Evolutionary conservation across 2,888 invertebrate species (phyloP).

Genomic region (Drosophila monieri): DNA sequence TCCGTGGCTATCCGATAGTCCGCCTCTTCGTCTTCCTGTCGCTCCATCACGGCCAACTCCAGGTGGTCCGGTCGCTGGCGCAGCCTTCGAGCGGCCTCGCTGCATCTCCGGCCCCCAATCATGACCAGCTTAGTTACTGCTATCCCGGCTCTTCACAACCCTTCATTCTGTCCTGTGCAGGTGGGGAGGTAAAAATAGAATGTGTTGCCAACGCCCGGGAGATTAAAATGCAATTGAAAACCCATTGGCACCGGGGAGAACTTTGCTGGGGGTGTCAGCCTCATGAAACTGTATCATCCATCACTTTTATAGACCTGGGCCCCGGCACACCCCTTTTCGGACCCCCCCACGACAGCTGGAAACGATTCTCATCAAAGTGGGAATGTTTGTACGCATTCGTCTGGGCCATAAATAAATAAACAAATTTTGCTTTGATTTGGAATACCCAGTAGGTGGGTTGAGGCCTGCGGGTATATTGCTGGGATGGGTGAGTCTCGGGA

Average conservation of each 20-base stretch:
- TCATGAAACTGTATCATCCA: conserved; percentile 17
- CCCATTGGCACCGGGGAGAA: conserved; percentile 35
- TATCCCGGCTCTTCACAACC: conserved; percentile 11
- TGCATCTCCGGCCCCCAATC: conserved; percentile 62
- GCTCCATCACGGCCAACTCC: conserved; percentile 85
- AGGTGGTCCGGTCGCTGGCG: conserved; percentile 81
- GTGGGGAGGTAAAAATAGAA: conserved; percentile 13
- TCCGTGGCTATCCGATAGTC: conserved; percentile 5
- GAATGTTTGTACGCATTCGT: conserved; percentile 46
- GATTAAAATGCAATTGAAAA: conserved; percentile 48
- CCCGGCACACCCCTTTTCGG: not conserved
- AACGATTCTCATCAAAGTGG: conserved; percentile 46
- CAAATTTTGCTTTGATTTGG: conserved; percentile 38
- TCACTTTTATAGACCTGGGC: conserved; percentile 27
- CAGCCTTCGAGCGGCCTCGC: conserved; percentile 23
- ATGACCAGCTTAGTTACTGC: conserved; percentile 57
- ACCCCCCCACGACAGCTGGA: conserved; percentile 16
- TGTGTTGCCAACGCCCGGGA: conserved; percentile 13
- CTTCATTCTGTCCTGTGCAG: conserved; percentile 21
- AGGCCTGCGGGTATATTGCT: conserved; percentile 6
- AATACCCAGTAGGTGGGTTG: conserved; percentile 12
- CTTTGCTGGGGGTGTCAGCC: conserved; percentile 9
- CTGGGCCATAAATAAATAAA: conserved; percentile 62
- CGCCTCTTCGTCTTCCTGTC: conserved; percentile 25
- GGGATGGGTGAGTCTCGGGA: not conserved